These are phyloP conservation scores for Mesorhabditis spiculigera DNA, from an alignment of 2,888 invertebrate species.

Conservation along the genomic window DNA sequence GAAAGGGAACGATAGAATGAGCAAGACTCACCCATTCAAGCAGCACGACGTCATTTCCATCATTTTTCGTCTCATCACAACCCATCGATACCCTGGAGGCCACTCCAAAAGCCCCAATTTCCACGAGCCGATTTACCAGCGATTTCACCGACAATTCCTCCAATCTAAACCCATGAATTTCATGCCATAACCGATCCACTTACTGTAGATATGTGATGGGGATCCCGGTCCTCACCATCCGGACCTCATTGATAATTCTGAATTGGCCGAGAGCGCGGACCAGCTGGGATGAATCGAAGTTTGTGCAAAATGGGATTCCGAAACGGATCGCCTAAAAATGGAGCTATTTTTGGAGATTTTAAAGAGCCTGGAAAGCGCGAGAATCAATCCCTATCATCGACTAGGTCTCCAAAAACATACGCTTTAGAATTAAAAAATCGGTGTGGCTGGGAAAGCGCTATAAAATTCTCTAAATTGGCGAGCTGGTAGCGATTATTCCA, in stretches of 20 bases:
- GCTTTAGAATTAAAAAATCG: too few relatives aligned
- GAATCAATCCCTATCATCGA: too few relatives aligned
- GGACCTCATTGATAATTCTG: slow-evolving; percentile 33
- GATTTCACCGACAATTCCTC: slow-evolving; percentile 20
- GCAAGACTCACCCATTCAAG: slow-evolving; percentile 32
- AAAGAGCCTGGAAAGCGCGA: too few relatives aligned
- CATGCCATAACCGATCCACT: not conserved
- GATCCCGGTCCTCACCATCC: slow-evolving; percentile 24
- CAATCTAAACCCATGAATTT: slow-evolving; percentile 11
- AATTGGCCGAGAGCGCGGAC: slow-evolving; percentile 29
- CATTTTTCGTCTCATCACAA: slow-evolving; percentile 7
- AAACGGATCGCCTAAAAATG: slow-evolving; percentile 25
- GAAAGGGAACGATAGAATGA: too few relatives aligned
- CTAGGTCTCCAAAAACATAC: too few relatives aligned
- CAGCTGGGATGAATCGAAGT: slow-evolving; percentile 27
- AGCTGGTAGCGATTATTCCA: too few relatives aligned
- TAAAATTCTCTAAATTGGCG: too few relatives aligned
- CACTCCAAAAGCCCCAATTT: slow-evolving; percentile 29
- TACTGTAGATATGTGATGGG: slow-evolving; percentile 35
- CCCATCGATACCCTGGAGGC: slow-evolving; percentile 23
- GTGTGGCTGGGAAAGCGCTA: too few relatives aligned
- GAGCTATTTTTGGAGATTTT: too few relatives aligned
- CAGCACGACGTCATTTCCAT: slow-evolving; percentile 32
- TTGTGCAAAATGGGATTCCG: slow-evolving; percentile 33
- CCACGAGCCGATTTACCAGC: slow-evolving; percentile 33